phyloP scores from a whole-genome alignment of 2,113 vertebrate species.

The Xiphophorus hellerii region DNA sequence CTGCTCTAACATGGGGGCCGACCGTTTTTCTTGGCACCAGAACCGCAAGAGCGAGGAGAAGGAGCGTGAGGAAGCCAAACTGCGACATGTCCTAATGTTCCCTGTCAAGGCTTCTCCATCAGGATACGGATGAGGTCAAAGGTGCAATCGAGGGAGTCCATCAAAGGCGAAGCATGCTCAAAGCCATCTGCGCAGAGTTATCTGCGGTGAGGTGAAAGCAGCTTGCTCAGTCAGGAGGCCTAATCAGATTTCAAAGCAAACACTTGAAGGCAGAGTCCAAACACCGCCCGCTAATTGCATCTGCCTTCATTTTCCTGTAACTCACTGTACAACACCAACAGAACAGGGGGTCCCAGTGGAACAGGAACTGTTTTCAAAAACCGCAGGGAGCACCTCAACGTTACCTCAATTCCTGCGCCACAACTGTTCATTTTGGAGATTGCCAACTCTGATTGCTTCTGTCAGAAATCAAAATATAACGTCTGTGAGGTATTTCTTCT shows the following conservation, averaged over 20 bases:
- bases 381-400: constrained; percentile 70
- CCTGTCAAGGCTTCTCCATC: constrained; percentile 51
- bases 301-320: constrained; percentile 75
- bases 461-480: constrained; percentile 78
- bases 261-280: constrained; percentile 67
- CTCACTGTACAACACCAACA: constrained; percentile 60
- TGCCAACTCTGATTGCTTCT: constrained; percentile 73
- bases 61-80: constrained; percentile 57
- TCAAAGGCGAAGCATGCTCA: constrained; percentile 54
- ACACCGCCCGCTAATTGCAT: constrained; percentile 70
- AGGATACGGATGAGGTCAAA: constrained; percentile 69
- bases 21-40: constrained; percentile 73
- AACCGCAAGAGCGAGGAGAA: constrained; percentile 47
- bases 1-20: constrained; percentile 47
- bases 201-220: constrained; percentile 68
- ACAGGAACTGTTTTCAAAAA: constrained; percentile 66
- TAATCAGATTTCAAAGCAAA: constrained; percentile 80
- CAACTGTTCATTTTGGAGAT: constrained; percentile 70
- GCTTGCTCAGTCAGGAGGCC: constrained; percentile 64
- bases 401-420: constrained; percentile 57
- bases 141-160: constrained; percentile 54
- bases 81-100: constrained; percentile 69
- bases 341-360: constrained; percentile 68
- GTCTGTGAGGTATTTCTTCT: constrained; percentile 65
- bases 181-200: constrained; percentile 70